A percentile compares a stretch with the other conserved stretches of the same genome.
Evolutionary conservation across 2,888 invertebrate species (phyloP).

Genomic region (Nudaria mundana): DNA sequence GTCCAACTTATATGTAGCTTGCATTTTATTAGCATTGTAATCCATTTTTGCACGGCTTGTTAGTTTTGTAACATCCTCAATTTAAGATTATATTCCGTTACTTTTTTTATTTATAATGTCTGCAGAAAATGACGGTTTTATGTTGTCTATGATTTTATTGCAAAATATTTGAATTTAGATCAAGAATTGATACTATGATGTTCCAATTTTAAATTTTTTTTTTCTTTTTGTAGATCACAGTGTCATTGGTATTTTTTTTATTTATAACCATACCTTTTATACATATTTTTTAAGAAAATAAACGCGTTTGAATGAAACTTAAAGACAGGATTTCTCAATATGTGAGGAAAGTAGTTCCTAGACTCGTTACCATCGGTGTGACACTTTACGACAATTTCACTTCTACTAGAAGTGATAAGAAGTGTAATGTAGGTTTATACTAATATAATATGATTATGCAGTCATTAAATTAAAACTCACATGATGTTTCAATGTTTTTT

Average conservation of each 20-base stretch:
- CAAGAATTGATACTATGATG: too few relatives aligned
- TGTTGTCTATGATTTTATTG: constrained; percentile 16
- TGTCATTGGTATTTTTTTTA: too few relatives aligned
- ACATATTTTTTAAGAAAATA: too few relatives aligned
- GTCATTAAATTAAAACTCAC: too few relatives aligned
- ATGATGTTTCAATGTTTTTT: too few relatives aligned
- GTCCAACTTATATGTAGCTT: constrained; percentile 3
- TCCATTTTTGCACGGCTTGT: constrained; percentile 11
- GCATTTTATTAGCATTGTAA: constrained; percentile 5
- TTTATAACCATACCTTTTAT: too few relatives aligned
- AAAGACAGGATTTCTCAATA: constrained; percentile 19
- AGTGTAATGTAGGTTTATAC: too few relatives aligned
- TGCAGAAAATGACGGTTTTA: constrained; percentile 11
- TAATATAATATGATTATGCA: too few relatives aligned
- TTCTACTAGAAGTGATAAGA: constrained; percentile 28
- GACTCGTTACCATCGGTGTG: constrained; percentile 30
- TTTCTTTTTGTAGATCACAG: too few relatives aligned
- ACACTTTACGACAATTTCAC: constrained; percentile 35
- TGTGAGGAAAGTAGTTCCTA: constrained; percentile 31
- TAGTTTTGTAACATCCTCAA: constrained; percentile 5
- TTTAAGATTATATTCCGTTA: constrained; percentile 18
- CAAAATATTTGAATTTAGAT: too few relatives aligned
- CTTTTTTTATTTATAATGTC: constrained; percentile 20
- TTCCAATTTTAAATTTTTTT: too few relatives aligned
- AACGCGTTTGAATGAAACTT: neutral